phyloP scores from a whole-genome alignment of 2,797 vertebrate species.

The Enteromius unitaeniatus region DNA sequence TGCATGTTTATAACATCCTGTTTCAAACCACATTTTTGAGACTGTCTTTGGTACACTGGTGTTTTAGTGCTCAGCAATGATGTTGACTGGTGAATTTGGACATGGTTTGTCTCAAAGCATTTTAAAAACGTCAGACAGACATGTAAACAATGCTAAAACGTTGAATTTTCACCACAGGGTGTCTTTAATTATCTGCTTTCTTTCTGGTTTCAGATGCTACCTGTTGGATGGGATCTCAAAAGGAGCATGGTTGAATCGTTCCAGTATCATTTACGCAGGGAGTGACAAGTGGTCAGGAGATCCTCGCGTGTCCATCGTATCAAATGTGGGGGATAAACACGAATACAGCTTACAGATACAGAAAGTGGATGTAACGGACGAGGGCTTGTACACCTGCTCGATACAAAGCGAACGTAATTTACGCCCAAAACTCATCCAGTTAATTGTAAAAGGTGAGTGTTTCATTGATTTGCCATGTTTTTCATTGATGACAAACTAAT shows the following conservation, averaged over 20 bases:
- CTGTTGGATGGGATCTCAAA: constrained; percentile 96
- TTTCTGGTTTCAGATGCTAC: constrained; percentile 85
- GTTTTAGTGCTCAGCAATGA: neutral
- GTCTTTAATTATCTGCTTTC: neutral
- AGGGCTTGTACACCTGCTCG: constrained; percentile 94
- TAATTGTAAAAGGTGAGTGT: constrained; percentile 92
- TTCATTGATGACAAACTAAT: neutral
- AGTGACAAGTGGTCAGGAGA: constrained; percentile 98
- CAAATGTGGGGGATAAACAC: constrained; percentile 84
- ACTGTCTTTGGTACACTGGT: neutral
- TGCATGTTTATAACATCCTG: neutral
- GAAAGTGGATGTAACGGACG: constrained; percentile 94
- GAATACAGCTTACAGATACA: constrained; percentile 99
- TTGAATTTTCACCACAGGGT: neutral
- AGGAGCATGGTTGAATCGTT: constrained; percentile 98
- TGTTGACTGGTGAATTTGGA: neutral
- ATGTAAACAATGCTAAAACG: neutral
- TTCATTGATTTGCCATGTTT: neutral
- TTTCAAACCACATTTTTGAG: neutral
- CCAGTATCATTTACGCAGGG: constrained; percentile 97
- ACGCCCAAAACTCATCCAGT: constrained; percentile 91
- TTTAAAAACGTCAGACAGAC: neutral
- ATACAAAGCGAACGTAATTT: constrained; percentile 94
- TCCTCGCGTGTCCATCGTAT: constrained; percentile 94
- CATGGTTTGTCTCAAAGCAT: neutral